Conservation (phyloP, 1,140 invertebrate genomes). For the Paralvinella palmiformis region DNA sequence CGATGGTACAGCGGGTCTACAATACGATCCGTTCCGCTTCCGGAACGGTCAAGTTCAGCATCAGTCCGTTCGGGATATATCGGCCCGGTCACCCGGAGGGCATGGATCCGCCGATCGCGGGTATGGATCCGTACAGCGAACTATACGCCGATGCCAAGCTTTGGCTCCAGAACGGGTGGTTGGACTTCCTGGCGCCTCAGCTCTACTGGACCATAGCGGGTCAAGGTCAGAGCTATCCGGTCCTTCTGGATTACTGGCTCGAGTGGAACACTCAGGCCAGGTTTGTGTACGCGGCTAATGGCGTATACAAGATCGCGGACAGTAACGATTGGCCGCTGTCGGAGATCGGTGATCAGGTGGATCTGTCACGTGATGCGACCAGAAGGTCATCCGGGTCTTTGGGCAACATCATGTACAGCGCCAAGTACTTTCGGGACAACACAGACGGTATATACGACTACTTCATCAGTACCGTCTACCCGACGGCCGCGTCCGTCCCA, state of each 20-base stretch:
- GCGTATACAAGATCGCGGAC: slow-evolving; percentile 20
- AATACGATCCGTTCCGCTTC: slow-evolving; percentile 13
- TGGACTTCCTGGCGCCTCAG: slow-evolving; percentile 42
- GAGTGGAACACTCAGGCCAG: slow-evolving; percentile 23
- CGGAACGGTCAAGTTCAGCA: slow-evolving; percentile 25
- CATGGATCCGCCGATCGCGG: slow-evolving; percentile 29
- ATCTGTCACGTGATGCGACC: slow-evolving; percentile 24
- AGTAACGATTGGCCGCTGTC: slow-evolving; percentile 26
- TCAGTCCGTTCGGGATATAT: slow-evolving; percentile 45
- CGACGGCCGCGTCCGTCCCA: slow-evolving; percentile 12
- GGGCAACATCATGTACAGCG: slow-evolving; percentile 38
- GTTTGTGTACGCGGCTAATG: slow-evolving; percentile 34
- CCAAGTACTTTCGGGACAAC: slow-evolving; percentile 35
- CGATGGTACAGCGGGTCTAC: slow-evolving; percentile 28
- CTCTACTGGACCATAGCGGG: slow-evolving; percentile 44
- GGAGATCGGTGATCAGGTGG: slow-evolving; percentile 35
- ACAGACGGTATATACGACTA: slow-evolving; percentile 28
- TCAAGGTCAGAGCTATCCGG: slow-evolving; percentile 36
- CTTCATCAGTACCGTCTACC: slow-evolving; percentile 26
- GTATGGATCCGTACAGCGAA: slow-evolving; percentile 32
- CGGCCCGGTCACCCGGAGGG: slow-evolving; percentile 26
- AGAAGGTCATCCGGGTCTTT: slow-evolving; percentile 16
- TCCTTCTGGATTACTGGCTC: slow-evolving; percentile 41
- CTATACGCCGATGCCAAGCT: slow-evolving; percentile 39
- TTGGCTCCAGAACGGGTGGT: slow-evolving; percentile 41